phyloP scores from a whole-genome alignment of 2,888 invertebrate genomes.

The Oscheius myriophilus region DNA sequence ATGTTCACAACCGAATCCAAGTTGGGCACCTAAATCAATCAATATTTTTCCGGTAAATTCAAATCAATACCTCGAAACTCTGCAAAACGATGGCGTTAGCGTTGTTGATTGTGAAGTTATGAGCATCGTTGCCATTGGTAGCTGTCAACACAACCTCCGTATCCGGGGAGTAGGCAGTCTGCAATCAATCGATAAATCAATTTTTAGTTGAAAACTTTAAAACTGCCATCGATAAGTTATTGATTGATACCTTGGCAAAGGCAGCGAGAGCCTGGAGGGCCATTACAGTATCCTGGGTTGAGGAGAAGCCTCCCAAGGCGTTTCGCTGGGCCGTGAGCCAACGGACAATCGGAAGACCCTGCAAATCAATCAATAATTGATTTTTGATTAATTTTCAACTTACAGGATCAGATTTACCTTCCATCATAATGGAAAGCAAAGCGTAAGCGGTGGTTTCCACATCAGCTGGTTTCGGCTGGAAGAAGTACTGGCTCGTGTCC shows the following conservation, averaged over 20 bases:
- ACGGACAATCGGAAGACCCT: slow-evolving; percentile 77
- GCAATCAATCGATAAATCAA: not conserved
- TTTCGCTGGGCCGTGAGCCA: slow-evolving; percentile 82
- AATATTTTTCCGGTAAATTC: slow-evolving; percentile 46
- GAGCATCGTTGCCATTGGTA: slow-evolving; percentile 73
- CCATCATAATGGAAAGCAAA: slow-evolving; percentile 78
- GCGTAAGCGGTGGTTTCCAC: slow-evolving; percentile 90
- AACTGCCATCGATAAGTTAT: not conserved
- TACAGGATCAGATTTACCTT: slow-evolving; percentile 71
- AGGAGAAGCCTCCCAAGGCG: slow-evolving; percentile 80
- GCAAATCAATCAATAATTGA: not conserved
- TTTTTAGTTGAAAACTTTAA: not conserved
- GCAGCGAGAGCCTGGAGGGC: slow-evolving; percentile 77
- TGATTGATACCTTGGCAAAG: slow-evolving; percentile 20
- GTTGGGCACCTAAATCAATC: slow-evolving; percentile 44
- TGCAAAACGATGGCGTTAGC: slow-evolving; percentile 80
- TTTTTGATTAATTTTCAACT: not conserved
- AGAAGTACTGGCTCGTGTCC: slow-evolving; percentile 60
- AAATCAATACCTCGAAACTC: slow-evolving; percentile 79
- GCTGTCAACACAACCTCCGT: slow-evolving; percentile 77
- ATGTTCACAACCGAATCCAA: slow-evolving; percentile 76
- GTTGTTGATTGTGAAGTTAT: slow-evolving; percentile 54
- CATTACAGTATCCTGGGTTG: slow-evolving; percentile 82
- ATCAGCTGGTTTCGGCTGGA: slow-evolving; percentile 78
- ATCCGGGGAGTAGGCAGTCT: slow-evolving; percentile 76